Base-by-base conservation (phyloP, 2,113 vertebrate species). In the Phaethornis superciliosus region DNA sequence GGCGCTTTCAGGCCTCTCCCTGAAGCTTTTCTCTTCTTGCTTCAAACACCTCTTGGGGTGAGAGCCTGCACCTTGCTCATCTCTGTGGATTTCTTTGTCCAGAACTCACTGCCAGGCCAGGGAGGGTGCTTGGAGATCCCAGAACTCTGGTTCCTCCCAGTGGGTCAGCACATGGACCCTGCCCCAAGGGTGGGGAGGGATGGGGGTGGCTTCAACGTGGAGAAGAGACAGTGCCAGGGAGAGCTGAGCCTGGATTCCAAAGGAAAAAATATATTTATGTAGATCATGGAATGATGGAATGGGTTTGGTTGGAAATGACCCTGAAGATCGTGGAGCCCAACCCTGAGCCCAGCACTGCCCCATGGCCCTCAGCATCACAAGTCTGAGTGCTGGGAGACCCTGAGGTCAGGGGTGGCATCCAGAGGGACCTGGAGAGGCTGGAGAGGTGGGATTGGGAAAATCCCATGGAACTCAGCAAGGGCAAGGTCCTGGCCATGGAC, bases 81-180 rank as follows among this genome's bases (percentile, higher is more conserved):
- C 15, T 58, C 24, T 14, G 1, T 3, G 19, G 40, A 40, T 60
- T 72, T 3, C 8, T 17, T 68, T 64, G 27, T 15, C 56, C 56
- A 1, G 15, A 51, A 1, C n/a, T n/a, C 27, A 0, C 44, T 4
- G 27, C 40, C 2, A 2, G 18, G 47, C 52, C 30, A 0, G 81
- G 1, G 40, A 59, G 47, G 83, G 24, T 17, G 68, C 26, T 78
- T 51, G 7, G 22, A 20, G 62, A 27, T 69, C 85, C 56, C 19
- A 7, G 63, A 26, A 6, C 44, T 70, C 42, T 9, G 4, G 6
- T 33, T 4, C 9, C 16, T 83, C 58, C 77, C 72, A 19, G 6
- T 1, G 16, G 11, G 54, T 52, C 19, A 18, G 37, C 30, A 80
- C 63, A 62, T 12, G 8, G 5, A 6, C 52, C 24, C 28, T 5